These are phyloP conservation scores for Xylota sylvarum DNA, from an alignment of 2,888 invertebrate genomes.

Conservation along the genomic window DNA sequence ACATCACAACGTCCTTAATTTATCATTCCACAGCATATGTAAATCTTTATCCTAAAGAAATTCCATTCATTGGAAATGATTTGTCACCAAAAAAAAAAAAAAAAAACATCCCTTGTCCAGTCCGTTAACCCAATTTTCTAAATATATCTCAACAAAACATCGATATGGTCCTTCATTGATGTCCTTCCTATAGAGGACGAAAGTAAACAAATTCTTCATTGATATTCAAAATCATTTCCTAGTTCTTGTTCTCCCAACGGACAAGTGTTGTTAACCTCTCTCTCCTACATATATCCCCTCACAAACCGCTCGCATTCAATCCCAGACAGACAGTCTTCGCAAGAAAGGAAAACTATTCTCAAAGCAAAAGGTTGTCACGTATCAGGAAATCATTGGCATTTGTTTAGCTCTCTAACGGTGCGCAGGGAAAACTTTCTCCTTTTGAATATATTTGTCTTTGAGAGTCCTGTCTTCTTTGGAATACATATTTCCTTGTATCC, in stretches of 20 bases:
- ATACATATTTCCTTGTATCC: slow-evolving; percentile 40
- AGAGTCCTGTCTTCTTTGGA: slow-evolving; percentile 47
- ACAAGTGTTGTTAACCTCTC: slow-evolving; percentile 42
- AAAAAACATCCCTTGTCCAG: slow-evolving; percentile 29
- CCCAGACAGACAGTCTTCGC: background rate
- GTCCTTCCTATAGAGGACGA: slow-evolving; percentile 33
- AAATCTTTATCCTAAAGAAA: slow-evolving; percentile 18
- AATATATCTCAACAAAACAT: slow-evolving; percentile 32
- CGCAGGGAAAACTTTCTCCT: slow-evolving; percentile 61
- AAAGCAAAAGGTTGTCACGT: slow-evolving; percentile 43
- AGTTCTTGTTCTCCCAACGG: slow-evolving; percentile 23
- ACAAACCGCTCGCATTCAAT: slow-evolving; percentile 2
- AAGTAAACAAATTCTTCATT: slow-evolving; percentile 66
- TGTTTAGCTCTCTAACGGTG: slow-evolving; percentile 45
- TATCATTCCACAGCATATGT: slow-evolving; percentile 11
- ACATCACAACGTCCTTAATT: background rate
- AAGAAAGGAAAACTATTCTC: slow-evolving; percentile 46
- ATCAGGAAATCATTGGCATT: slow-evolving; percentile 55
- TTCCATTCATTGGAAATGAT: slow-evolving; percentile 38
- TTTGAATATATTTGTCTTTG: slow-evolving; percentile 60
- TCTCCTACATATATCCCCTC: no score
- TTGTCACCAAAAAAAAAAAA: slow-evolving; percentile 36
- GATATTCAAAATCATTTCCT: slow-evolving; percentile 73
- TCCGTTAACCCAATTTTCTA: slow-evolving; percentile 65
- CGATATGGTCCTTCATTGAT: slow-evolving; percentile 47